Evolutionary conservation across 2,797 vertebrate species (phyloP).

Genomic region (Macropodus opercularis): DNA sequence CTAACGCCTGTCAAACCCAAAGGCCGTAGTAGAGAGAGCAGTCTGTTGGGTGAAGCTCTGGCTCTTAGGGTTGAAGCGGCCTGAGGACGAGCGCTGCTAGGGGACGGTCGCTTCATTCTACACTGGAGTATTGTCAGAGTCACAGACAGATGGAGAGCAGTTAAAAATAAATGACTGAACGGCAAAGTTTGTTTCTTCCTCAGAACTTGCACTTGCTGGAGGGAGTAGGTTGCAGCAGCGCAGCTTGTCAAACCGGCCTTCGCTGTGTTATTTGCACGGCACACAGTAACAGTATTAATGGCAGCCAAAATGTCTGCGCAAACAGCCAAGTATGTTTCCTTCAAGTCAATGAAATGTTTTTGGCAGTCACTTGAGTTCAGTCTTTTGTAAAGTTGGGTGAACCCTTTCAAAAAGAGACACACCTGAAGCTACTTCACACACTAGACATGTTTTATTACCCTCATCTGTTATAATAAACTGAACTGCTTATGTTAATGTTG

Average conservation of each 20-base stretch:
- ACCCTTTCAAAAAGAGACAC: constrained; percentile 6
- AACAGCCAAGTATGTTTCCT: constrained; percentile 50
- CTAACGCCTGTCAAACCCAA: constrained; percentile 67
- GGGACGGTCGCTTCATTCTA: constrained; percentile 47
- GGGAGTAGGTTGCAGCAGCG: constrained; percentile 18
- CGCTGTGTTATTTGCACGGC: constrained; percentile 45
- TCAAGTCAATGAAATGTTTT: constrained; percentile 52
- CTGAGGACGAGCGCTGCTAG: constrained; percentile 33
- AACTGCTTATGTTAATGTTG: too few species aligned
- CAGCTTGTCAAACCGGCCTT: constrained; percentile 28
- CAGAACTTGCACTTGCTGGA: constrained; percentile 42
- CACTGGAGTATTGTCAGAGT: constrained; percentile 18
- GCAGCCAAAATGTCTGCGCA: constrained; percentile 59
- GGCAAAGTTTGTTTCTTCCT: constrained; percentile 30
- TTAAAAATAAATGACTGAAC: constrained; percentile 2
- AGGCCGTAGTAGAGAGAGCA: constrained; percentile 45
- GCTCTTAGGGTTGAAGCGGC: constrained; percentile 47
- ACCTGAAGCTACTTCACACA: constrained; percentile 3
- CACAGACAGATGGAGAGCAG: constrained; percentile 11
- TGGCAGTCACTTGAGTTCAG: constrained; percentile 46
- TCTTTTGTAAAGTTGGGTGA: constrained; percentile 29
- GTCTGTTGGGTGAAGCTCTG: constrained; percentile 49
- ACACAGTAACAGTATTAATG: constrained; percentile 38
- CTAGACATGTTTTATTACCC: not conserved
- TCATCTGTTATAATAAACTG: not conserved